Conservation (phyloP, 64 coral and sea anemone species). For the Trachythela sp. region DNA sequence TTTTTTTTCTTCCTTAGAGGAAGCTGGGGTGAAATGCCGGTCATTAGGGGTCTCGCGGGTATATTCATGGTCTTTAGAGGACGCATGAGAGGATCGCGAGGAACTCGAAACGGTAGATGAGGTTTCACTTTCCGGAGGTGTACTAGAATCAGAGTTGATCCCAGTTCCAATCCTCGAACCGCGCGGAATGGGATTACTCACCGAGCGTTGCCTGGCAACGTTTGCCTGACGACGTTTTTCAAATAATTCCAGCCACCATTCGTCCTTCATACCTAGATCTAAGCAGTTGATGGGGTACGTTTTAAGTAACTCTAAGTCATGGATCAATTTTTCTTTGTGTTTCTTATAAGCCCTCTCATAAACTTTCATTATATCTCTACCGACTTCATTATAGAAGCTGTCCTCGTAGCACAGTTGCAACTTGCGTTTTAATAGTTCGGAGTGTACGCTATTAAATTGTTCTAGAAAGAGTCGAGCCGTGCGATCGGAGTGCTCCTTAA, state of each 20-base stretch:
- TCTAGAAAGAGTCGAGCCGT: not conserved
- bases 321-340: conserved; percentile 56
- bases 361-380: conserved; percentile 66
- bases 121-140: not conserved
- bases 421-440: conserved; percentile 49
- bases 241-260: conserved; percentile 94
- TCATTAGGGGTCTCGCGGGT: no score
- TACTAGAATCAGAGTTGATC: not conserved
- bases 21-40: no score
- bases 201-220: not conserved
- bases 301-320: conserved; percentile 58
- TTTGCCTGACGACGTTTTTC: conserved; percentile 46
- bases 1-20: not conserved
- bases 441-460: not conserved
- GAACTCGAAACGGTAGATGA: not conserved
- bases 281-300: conserved; percentile 78
- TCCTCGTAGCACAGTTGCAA: conserved; percentile 86
- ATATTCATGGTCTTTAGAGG: no score
- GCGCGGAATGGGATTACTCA: not conserved
- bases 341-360: conserved; percentile 70
- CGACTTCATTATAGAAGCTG: conserved; percentile 67
- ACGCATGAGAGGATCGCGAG: not conserved
- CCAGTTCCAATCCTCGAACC: no score
- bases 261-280: conserved; percentile 85
- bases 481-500: not conserved